phyloP scores from a whole-genome alignment of 2,113 vertebrate genomes.

The Phyllostomus discolor region DNA sequence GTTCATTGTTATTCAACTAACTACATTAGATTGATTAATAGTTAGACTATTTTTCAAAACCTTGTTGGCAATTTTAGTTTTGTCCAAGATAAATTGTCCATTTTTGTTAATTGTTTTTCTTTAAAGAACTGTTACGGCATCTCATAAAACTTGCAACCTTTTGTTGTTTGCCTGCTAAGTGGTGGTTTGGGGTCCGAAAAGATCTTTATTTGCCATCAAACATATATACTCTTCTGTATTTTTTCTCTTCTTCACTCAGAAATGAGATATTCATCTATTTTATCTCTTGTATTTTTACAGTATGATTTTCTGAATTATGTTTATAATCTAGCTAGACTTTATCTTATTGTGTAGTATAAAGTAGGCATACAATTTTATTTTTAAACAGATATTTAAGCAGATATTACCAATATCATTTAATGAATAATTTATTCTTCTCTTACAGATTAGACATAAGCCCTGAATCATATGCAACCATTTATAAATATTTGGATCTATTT shows the following conservation, averaged over 20 bases:
- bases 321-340: background rate
- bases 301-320: background rate
- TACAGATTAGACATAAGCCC: background rate
- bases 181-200: background rate
- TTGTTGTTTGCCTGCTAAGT: background rate
- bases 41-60: background rate
- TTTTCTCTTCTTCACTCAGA: background rate
- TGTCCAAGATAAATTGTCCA: background rate
- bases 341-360: background rate
- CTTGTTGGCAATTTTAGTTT: background rate
- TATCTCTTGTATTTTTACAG: background rate
- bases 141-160: background rate
- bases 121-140: background rate
- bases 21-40: background rate
- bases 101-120: background rate
- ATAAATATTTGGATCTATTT: background rate
- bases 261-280: background rate
- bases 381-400: background rate
- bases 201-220: background rate
- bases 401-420: background rate
- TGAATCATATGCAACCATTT: background rate
- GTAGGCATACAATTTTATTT: background rate
- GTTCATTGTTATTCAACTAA: background rate
- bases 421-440: background rate
- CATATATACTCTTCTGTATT: background rate